Percentiles rank a stretch among this genome's conserved stretches.
Conservation (phyloP, 1,140 invertebrate species). For the Holotrichia oblita region DNA sequence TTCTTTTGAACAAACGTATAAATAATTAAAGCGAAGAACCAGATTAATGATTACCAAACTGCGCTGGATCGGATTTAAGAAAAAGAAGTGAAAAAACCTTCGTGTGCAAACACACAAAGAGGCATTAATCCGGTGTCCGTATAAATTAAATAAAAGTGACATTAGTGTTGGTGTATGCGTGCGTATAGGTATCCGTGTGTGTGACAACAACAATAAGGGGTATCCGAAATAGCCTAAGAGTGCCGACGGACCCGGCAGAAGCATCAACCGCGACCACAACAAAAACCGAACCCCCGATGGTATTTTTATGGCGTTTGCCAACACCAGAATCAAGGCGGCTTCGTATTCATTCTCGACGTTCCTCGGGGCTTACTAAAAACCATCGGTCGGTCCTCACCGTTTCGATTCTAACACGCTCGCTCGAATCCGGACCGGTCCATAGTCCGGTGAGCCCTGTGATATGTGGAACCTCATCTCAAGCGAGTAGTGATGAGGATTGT, state of each 20-base stretch:
- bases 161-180: conserved; percentile 25
- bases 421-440: not conserved
- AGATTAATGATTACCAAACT: conserved; percentile 29
- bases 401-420: not conserved
- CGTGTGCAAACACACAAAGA: conserved; percentile 38
- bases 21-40: not conserved
- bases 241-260: conserved; percentile 32
- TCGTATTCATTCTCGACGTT: conserved; percentile 49
- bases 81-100: conserved; percentile 9
- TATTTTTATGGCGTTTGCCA: conserved; percentile 55
- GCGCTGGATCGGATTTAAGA: not conserved
- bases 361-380: conserved; percentile 45
- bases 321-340: conserved; percentile 49
- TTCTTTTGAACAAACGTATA: not conserved
- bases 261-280: conserved; percentile 32
- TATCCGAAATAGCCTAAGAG: conserved; percentile 27
- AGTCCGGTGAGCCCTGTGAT: conserved; percentile 17
- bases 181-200: not conserved
- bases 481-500: conserved; percentile 45
- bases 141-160: conserved; percentile 47
- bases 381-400: conserved; percentile 12
- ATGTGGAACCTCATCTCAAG: conserved; percentile 16
- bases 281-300: conserved; percentile 49
- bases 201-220: conserved; percentile 31
- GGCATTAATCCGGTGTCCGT: conserved; percentile 43